These are phyloP conservation scores for Calonectris borealis DNA, from an alignment of 2,113 vertebrate species.

Conservation along the genomic window DNA sequence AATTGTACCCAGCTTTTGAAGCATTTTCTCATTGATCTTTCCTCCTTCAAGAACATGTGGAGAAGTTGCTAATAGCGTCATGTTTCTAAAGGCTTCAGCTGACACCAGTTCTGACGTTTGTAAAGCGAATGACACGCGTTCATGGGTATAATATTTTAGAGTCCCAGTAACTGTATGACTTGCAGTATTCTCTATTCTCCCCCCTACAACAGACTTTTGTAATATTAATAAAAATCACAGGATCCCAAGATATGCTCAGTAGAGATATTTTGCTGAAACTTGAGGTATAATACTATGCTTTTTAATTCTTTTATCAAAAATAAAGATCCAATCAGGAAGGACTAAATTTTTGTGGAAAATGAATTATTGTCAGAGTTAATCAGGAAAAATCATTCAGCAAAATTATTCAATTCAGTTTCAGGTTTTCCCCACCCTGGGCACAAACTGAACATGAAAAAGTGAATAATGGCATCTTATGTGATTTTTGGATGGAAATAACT, in stretches of 20 bases:
- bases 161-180: background rate
- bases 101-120: background rate
- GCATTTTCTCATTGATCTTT: constrained; percentile 6
- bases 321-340: background rate
- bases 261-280: background rate
- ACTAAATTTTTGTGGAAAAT: background rate
- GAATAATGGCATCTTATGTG: background rate
- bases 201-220: background rate
- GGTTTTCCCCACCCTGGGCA: background rate
- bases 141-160: background rate
- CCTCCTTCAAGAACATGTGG: constrained; percentile 4
- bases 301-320: background rate
- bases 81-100: background rate
- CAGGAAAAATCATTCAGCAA: background rate
- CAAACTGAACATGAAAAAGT: background rate
- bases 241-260: background rate
- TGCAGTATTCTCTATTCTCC: background rate
- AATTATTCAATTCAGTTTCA: background rate
- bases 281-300: background rate
- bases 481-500: background rate
- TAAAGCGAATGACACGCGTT: background rate
- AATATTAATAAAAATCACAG: background rate
- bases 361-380: background rate
- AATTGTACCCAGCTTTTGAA: constrained; percentile 29
- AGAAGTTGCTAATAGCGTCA: background rate